These are phyloP conservation scores for Porites lobata DNA, from an alignment of 92 coral and sea anemone genomes.

Conservation along the genomic window DNA sequence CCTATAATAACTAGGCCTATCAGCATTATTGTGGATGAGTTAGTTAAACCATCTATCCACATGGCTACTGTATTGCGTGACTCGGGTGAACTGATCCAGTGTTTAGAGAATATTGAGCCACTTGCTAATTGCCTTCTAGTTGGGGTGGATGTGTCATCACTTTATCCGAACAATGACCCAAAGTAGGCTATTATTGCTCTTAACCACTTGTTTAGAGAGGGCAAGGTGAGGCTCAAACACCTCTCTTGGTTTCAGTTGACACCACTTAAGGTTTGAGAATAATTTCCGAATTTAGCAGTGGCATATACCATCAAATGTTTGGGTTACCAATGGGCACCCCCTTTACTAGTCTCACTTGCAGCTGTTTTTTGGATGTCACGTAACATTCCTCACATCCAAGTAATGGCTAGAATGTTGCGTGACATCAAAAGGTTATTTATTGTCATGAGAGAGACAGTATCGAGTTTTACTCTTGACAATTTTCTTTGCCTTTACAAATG, in stretches of 20 bases:
- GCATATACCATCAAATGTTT: conserved; percentile 48
- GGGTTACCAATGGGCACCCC: conserved; percentile 65
- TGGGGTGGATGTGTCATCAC: conserved; percentile 57
- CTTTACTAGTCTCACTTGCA: conserved; percentile 26
- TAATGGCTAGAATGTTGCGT: too few relatives aligned
- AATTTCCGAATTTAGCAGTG: conserved; percentile 57
- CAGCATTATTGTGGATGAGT: conserved; percentile 30
- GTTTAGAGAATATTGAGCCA: conserved; percentile 42
- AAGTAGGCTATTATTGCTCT: conserved; percentile 60
- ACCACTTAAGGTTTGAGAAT: conserved; percentile 46
- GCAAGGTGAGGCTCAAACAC: conserved; percentile 35
- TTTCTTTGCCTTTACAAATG: conserved; percentile 11
- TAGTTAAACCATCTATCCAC: conserved; percentile 39
- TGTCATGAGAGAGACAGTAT: conserved; percentile 46
- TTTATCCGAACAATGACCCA: conserved; percentile 49
- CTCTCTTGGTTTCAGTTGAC: conserved; percentile 61
- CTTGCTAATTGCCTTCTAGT: conserved; percentile 14
- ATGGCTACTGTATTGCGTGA: conserved; percentile 20
- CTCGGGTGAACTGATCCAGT: conserved; percentile 47
- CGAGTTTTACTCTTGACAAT: conserved; percentile 6
- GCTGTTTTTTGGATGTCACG: too few relatives aligned
- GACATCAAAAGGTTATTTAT: conserved; percentile 44
- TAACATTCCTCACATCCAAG: too few relatives aligned
- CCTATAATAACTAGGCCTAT: conserved; percentile 36
- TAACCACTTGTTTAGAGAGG: conserved; percentile 56